Conservation (phyloP, 1,140 invertebrate genomes). For the Antheraea pernyi region DNA sequence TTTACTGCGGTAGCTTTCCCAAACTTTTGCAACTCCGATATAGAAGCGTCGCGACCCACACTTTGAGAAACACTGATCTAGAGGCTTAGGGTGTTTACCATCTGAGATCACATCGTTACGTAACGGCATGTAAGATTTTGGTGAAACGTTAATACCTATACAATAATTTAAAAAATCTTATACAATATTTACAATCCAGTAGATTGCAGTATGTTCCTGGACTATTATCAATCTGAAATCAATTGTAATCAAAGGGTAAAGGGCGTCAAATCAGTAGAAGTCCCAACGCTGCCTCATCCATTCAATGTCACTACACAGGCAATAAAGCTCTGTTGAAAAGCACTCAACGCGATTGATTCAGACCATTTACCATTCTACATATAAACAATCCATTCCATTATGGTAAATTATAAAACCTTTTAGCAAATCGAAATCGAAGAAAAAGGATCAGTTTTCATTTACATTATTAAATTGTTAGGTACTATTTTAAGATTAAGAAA, state of each 20-base stretch:
- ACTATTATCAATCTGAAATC: not conserved
- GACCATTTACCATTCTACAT: conserved; percentile 79
- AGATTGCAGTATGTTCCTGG: not conserved
- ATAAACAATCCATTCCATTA: conserved; percentile 79
- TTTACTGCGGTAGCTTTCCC: too few species aligned
- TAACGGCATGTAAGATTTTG: too few species aligned
- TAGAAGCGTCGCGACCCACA: too few species aligned
- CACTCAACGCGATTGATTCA: conserved; percentile 80
- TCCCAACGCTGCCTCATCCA: conserved; percentile 45
- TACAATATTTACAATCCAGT: too few species aligned
- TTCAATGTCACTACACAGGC: conserved; percentile 67
- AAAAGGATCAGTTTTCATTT: conserved; percentile 35
- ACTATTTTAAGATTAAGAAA: not conserved
- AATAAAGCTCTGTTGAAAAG: conserved; percentile 79
- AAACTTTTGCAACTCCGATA: too few species aligned
- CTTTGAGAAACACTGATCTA: too few species aligned
- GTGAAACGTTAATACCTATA: too few species aligned
- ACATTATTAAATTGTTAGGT: conserved; percentile 19
- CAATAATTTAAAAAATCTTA: too few species aligned
- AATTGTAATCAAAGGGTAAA: conserved; percentile 9
- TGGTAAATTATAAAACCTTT: conserved; percentile 78
- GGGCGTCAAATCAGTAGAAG: not conserved
- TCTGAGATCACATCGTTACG: too few species aligned
- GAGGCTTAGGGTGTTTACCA: too few species aligned
- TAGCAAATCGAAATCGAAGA: conserved; percentile 68